Evolutionary conservation across 2,797 vertebrate genomes (phyloP), one percentile per base, ranked within the genome.

Genomic region (Salmo trutta): DNA sequence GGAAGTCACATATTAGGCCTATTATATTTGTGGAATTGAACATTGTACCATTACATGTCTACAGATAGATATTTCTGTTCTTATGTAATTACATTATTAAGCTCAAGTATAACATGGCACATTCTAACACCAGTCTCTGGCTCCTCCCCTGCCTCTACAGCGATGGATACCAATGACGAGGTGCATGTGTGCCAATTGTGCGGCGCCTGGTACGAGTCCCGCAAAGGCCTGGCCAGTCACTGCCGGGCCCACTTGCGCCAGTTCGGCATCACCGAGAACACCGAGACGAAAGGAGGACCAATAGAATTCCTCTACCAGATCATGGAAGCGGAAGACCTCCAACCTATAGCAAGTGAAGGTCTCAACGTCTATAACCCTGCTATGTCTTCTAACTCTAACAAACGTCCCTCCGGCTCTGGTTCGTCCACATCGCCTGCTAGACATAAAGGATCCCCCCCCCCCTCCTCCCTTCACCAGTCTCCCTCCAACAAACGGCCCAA

Each of bases 171-270:
- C 69, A 75, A 21, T 0, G 77, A 90, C 1, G 91, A 94, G 16
- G 89, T 91, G n/a, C 94, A 96, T 1, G 90, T 94, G 59, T 99
- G 97, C 72, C 95, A 97, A 77, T 94, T 98, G 47, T 99, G 97
- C 72, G 96, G 96, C 19, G 94, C 94, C 86, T 97, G 96, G 93
- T 98, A 96, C 24, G 97, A 97, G 86, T 97, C 96, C 0, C 96
- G 96, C 71, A 97, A 97, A 82, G 97, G 96, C 8, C 89, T 99
- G 1, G 95, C 96, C 29, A 96, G 95, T 88, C 97, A 98, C 0
- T 96, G 96, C 0, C 94, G 97, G 7, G 95, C 95, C 29, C 97
- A 99, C 83, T 94, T 99, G 51, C 95, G 96, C 19, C 96, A 97
- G 84, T 94, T 98, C 3, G 97, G 97, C 2, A 92, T 98, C 51